Base-by-base conservation (phyloP, 2,888 invertebrate genomes). In the Ennomos quercinarius region DNA sequence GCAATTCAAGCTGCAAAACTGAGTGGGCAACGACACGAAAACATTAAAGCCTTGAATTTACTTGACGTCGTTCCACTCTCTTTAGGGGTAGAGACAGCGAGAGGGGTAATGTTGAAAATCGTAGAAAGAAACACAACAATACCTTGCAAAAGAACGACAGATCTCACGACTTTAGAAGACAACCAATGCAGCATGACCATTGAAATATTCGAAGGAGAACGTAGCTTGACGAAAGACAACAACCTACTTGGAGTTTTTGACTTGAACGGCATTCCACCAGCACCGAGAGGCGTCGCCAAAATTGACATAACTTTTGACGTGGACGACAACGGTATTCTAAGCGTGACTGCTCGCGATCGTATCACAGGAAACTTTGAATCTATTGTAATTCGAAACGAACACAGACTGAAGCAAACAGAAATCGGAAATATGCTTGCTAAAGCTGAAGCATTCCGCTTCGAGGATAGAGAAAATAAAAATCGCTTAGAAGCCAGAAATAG, bases 171-270 rank as follows among this genome's bases (percentile, higher is more conserved):
- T 0, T 49, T 82, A 57, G 83, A 85, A n/a, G 87, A 89, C 53
- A 78, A 87, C 56, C 89, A 89, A 70, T 78, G 64, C 27, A 71
- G 73, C 10, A 85, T 89, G 84, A 84, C 84, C 0, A 89, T 90
- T 34, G 87, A 89, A 63, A 74, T 90, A 9, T 89, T 83, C 38
- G 88, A 90, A 73, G 89, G 89, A 0, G 89, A 90, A 66, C 68
- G 89, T 9, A 70, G 76, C 10, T 62, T 89, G 17, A 87, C 88
- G 0, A 81, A 77, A 70, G 83, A 89, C 64, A 89, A 89, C 55
- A 84, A 84, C 65, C 61, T 87, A 12, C 61, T 90, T 2, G 89
- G 89, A 2, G 77, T 76, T 40, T 84, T 90, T 10, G 80, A 87
- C 34, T 56, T 89, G 0, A 75, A 76, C 10, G 80, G 84, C 0